These are phyloP conservation scores for Mormyrus proboscirostris DNA, from an alignment of 2,797 vertebrate genomes.

Conservation along the genomic window DNA sequence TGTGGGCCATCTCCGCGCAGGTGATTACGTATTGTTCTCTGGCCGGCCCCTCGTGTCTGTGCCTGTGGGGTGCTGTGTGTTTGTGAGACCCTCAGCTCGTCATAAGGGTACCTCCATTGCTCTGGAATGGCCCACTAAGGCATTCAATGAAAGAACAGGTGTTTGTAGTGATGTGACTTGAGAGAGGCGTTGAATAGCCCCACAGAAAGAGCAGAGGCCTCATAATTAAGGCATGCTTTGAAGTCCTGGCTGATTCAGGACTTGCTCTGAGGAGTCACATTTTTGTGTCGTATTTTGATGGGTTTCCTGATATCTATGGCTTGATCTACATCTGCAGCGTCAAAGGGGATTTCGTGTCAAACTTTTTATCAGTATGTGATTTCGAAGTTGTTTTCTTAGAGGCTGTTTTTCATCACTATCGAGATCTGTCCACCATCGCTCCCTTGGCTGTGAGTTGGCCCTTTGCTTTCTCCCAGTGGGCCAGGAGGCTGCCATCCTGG, in stretches of 20 bases:
- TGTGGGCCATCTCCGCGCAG: background rate
- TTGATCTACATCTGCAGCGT: background rate
- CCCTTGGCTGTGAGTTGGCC: background rate
- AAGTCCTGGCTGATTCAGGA: background rate
- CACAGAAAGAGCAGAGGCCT: background rate
- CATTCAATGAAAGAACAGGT: conserved; percentile 18
- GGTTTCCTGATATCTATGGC: background rate
- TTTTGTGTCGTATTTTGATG: background rate
- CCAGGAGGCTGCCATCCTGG: background rate
- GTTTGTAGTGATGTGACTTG: conserved; percentile 3
- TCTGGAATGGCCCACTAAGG: conserved; percentile 65
- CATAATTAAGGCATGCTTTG: conserved; percentile 14
- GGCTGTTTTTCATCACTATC: background rate
- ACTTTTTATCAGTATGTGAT: background rate
- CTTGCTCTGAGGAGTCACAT: background rate
- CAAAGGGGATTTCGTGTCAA: background rate
- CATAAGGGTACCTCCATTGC: conserved; percentile 61
- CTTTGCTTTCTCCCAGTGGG: background rate
- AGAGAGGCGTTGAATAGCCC: background rate
- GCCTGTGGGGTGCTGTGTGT: conserved; percentile 10
- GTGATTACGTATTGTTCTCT: conserved; percentile 3
- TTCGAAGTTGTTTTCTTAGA: background rate
- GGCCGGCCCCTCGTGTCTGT: conserved; percentile 26
- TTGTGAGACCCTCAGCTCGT: conserved; percentile 46
- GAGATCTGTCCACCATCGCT: background rate